phyloP scores from a whole-genome alignment of 2,797 vertebrate species.

The Knipowitschia caucasica region DNA sequence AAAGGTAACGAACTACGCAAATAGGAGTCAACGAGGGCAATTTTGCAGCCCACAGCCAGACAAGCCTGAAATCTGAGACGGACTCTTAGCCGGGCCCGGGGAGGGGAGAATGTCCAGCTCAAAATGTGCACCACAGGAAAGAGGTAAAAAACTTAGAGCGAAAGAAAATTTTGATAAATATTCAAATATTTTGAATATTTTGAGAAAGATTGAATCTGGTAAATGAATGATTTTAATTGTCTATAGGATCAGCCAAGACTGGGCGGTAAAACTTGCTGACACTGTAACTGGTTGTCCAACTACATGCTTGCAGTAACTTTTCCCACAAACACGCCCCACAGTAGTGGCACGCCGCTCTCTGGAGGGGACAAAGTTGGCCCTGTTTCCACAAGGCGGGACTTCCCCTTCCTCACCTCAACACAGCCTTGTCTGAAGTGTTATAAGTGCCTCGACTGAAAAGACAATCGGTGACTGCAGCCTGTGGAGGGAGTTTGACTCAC shows the following conservation, averaged over 20 bases:
- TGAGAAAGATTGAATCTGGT: no score
- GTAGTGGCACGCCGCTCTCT: slow-evolving; percentile 46
- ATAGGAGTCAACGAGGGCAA: slow-evolving; percentile 60
- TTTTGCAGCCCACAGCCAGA: slow-evolving; percentile 64
- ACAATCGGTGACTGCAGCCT: background rate
- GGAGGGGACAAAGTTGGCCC: slow-evolving; percentile 34
- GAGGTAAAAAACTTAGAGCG: slow-evolving; percentile 1
- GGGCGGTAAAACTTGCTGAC: slow-evolving; percentile 21
- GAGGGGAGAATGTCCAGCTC: slow-evolving; percentile 25
- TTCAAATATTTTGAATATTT: no score
- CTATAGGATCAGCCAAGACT: background rate
- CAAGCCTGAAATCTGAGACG: slow-evolving; percentile 74
- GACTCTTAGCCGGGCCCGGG: slow-evolving; percentile 42
- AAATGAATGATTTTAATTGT: background rate
- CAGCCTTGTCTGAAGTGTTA: slow-evolving; percentile 4
- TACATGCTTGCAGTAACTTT: slow-evolving; percentile 20
- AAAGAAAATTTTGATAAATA: no score
- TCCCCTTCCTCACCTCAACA: slow-evolving; percentile 18
- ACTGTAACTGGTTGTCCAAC: slow-evolving; percentile 50
- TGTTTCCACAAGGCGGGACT: slow-evolving; percentile 26
- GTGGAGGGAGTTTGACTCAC: background rate
- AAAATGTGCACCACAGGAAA: slow-evolving; percentile 29
- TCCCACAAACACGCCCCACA: slow-evolving; percentile 40
- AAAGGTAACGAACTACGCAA: slow-evolving; percentile 32
- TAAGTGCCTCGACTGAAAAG: background rate